Evolutionary conservation across 1,140 invertebrate genomes (phyloP).

Genomic region (Cyclargus thomasi): DNA sequence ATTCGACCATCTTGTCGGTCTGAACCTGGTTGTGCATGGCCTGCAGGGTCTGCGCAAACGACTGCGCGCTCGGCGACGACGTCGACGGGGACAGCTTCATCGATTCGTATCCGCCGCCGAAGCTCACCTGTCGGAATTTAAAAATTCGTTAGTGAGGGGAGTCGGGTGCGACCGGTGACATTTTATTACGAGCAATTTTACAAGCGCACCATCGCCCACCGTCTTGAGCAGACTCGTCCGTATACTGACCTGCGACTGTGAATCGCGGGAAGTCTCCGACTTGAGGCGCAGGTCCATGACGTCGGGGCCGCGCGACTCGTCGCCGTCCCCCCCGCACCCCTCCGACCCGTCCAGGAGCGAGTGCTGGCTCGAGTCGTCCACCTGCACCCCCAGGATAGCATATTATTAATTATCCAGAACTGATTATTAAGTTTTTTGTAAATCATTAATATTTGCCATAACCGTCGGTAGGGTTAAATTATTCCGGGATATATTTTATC

Average conservation of each 20-base stretch:
- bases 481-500: background rate
- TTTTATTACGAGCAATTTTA: background rate
- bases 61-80: slow-evolving; percentile 42
- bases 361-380: slow-evolving; percentile 81
- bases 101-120: slow-evolving; percentile 71
- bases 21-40: slow-evolving; percentile 69
- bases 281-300: slow-evolving; percentile 76
- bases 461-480: background rate
- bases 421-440: background rate
- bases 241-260: slow-evolving; percentile 37
- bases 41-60: slow-evolving; percentile 66
- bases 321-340: slow-evolving; percentile 43
- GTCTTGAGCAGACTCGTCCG: background rate
- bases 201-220: background rate
- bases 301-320: slow-evolving; percentile 36
- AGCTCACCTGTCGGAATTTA: slow-evolving; percentile 40
- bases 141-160: background rate
- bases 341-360: slow-evolving; percentile 47
- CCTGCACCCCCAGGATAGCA: background rate
- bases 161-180: background rate
- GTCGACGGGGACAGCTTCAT: slow-evolving; percentile 59
- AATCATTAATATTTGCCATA: background rate
- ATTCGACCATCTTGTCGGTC: slow-evolving; percentile 73
- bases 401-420: background rate
- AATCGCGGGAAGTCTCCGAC: slow-evolving; percentile 61